Evolutionary conservation across 2,888 invertebrate genomes (phyloP), one percentile per base, ranked within the genome.

Genomic region (Dugesia japonica): DNA sequence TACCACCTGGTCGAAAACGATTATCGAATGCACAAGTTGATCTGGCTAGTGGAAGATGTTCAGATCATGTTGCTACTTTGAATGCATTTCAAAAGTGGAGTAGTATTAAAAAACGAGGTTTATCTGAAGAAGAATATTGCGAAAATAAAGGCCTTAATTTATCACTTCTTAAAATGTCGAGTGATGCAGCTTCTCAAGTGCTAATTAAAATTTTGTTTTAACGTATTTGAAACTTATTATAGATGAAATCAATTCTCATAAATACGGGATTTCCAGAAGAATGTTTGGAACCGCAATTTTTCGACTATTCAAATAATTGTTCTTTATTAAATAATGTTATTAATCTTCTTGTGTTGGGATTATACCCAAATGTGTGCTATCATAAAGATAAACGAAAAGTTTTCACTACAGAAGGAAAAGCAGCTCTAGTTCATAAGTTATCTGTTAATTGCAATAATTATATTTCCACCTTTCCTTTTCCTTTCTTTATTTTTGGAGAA

Each of bases 401-500:
- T 0, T 86, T 94, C 74, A 76, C 76, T 1, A 38, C 76, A 0
- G 97, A 95, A 86, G 91, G 92, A 76, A 94, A 92, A 83, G 89
- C 91, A 0, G 97, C 97, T 0, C 86, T 98, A 0, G 90, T 98
- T 79, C 94, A 95, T 86, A 97, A 95, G 85, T 92, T 93, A 0
- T 97, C 95, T 0, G 94, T 97, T 0, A 94, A 95, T 86, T 85
- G 85, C 79, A 81, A 80, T 79, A 84, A 84, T 80, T 79, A 79
- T 13, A 73, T 79, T 84, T 90, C 89, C 81, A 91, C 91, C 83
- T 95, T 95, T 82, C 90, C 91, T 0, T 94, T 91, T 79, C 97
- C 97, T 0, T 90, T 94, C 84, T 94, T 98, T 83, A 91, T 98
- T 77, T 98, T 97, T 84, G 94, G 95, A 0, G 97, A 98, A 86